These are phyloP conservation scores for Okamejei kenojei DNA, from an alignment of 2,797 vertebrate species.

Conservation along the genomic window DNA sequence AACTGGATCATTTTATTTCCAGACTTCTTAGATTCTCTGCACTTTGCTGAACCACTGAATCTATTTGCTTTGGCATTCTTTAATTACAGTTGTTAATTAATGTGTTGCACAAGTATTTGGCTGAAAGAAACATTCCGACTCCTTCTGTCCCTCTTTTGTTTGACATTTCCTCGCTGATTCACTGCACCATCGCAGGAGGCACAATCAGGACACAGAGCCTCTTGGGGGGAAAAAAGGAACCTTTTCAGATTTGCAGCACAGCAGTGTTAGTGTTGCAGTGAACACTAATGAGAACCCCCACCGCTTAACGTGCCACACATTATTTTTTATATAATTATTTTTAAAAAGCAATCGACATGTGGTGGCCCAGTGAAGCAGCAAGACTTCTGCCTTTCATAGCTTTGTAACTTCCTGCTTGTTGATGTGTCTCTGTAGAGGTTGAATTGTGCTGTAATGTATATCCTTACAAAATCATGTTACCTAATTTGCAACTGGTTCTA, in stretches of 20 bases:
- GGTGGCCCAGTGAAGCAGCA: conserved; percentile 54
- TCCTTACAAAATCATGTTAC: conserved; percentile 65
- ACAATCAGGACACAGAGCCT: conserved; percentile 32
- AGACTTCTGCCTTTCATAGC: conserved; percentile 48
- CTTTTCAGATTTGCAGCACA: conserved; percentile 69
- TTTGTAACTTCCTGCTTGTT: conserved; percentile 67
- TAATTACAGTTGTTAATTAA: conserved; percentile 21
- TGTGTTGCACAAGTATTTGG: conserved; percentile 30
- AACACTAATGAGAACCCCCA: conserved; percentile 74
- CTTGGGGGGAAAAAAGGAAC: conserved; percentile 58
- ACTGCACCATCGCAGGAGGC: conserved; percentile 26
- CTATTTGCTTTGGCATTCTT: conserved; percentile 14
- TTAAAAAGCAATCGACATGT: conserved; percentile 75
- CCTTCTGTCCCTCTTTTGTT: conserved; percentile 32
- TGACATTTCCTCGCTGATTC: conserved; percentile 29
- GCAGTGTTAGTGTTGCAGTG: conserved; percentile 69
- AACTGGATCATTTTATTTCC: neutral
- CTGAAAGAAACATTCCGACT: conserved; percentile 30
- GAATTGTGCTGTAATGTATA: conserved; percentile 73
- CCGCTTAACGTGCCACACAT: conserved; percentile 72
- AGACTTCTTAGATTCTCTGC: neutral
- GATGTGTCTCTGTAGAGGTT: conserved; percentile 62
- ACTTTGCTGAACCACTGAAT: neutral
- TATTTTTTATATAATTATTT: conserved; percentile 79
- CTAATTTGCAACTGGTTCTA: conserved; percentile 67